Conservation (phyloP, 2,113 vertebrate species). For the Arothron firmamentum region DNA sequence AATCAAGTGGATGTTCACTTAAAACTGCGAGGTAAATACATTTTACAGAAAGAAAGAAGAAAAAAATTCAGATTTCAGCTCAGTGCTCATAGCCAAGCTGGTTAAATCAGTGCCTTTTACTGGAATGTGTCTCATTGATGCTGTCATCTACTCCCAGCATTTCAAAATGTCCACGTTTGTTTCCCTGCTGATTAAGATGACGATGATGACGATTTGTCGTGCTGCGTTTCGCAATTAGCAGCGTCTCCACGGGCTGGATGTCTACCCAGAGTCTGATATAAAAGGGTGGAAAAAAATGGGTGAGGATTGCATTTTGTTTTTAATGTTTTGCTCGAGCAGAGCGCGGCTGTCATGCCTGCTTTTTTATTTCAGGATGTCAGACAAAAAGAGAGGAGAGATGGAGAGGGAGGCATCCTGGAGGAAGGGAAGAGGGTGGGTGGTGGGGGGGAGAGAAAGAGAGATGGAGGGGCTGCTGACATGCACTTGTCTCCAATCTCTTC, state of each 20-base stretch:
- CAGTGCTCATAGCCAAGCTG: constrained; percentile 32
- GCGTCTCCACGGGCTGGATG: constrained; percentile 49
- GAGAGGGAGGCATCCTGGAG: constrained; percentile 73
- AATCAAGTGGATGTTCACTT: constrained; percentile 38
- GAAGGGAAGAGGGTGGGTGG: constrained; percentile 52
- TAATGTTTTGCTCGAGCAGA: constrained; percentile 76
- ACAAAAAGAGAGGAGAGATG: constrained; percentile 75
- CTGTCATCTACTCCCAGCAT: constrained; percentile 54
- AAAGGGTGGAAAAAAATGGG: constrained; percentile 54
- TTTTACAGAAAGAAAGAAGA: constrained; percentile 24
- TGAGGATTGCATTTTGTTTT: constrained; percentile 75
- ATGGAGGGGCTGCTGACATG: constrained; percentile 85
- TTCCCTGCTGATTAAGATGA: constrained; percentile 65
- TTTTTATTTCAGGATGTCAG: constrained; percentile 77
- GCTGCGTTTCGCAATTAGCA: constrained; percentile 65
- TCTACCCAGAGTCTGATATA: constrained; percentile 61
- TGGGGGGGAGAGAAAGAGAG: constrained; percentile 57
- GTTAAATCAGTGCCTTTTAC: constrained; percentile 56
- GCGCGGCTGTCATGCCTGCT: constrained; percentile 73
- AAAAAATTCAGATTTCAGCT: constrained; percentile 27
- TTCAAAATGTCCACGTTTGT: constrained; percentile 65
- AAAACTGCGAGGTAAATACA: constrained; percentile 30
- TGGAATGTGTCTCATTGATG: constrained; percentile 56
- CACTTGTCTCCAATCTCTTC: constrained; percentile 98
- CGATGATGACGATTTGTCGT: constrained; percentile 54